These are phyloP conservation scores for Berghia stephanieae DNA, from an alignment of 1,140 invertebrate species.

Conservation along the genomic window DNA sequence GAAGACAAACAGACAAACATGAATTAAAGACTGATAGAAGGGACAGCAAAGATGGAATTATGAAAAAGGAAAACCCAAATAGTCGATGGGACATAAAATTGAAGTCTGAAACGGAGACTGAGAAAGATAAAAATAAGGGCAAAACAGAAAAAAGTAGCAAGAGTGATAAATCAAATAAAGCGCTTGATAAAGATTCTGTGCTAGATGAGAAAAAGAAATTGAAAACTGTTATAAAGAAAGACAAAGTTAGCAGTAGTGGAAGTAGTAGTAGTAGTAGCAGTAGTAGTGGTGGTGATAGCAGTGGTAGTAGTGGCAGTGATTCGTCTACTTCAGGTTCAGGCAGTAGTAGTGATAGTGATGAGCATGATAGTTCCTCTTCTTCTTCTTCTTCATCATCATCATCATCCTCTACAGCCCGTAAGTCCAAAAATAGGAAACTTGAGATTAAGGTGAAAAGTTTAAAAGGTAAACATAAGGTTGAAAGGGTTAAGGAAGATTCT, in stretches of 20 bases:
- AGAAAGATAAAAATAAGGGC: slow-evolving; percentile 27
- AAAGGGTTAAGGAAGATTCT: not conserved
- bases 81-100: slow-evolving; percentile 28
- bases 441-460: not conserved
- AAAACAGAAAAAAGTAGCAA: slow-evolving; percentile 4
- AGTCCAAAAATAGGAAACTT: not conserved
- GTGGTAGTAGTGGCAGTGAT: not conserved
- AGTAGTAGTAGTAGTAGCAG: not conserved
- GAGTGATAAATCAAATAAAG: slow-evolving; percentile 11
- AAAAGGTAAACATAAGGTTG: not conserved
- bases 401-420: not conserved
- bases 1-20: slow-evolving; percentile 16
- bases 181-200: too few relatives aligned
- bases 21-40: slow-evolving; percentile 29
- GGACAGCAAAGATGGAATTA: slow-evolving; percentile 11
- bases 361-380: not conserved
- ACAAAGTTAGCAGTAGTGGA: slow-evolving; percentile 26
- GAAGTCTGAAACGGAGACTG: slow-evolving; percentile 11
- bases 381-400: slow-evolving; percentile 13
- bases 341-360: slow-evolving; percentile 19
- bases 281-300: not conserved
- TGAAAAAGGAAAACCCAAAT: slow-evolving; percentile 27
- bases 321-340: slow-evolving; percentile 18
- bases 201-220: slow-evolving; percentile 9
- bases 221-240: slow-evolving; percentile 11